Base-by-base conservation (phyloP, 2,888 invertebrate species). In the Nezara viridula region DNA sequence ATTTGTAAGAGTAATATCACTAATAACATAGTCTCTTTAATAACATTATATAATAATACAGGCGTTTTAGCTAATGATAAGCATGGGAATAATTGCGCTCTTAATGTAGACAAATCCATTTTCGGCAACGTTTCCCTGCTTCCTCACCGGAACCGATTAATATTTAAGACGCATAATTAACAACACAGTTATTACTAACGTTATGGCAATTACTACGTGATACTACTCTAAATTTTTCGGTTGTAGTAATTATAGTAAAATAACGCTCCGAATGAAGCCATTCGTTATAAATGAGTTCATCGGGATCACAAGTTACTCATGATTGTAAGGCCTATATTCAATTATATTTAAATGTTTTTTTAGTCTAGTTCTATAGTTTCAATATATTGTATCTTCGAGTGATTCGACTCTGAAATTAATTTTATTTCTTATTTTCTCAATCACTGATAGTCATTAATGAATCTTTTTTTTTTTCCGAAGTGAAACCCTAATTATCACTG, bases 1-100 rank as follows among this genome's bases (percentile, higher is more conserved):
- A 21, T 19, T 73, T 6, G 19, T 73, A 32, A 73, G 5, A 5
- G 3, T 60, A 73, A 73, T 37, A 73, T 19, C 66, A 73, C 32
- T 73, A 73, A 73, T 37, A 73, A 37, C 19, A 73, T 37, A 37
- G 37, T 37, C 7, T 2, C 21, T 37, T 73, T 19, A 37, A 73
- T 73, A 73, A 73, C 27, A 6, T 1, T 73, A 19, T 19, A 37
- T 21, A 10, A 73, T 73, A 32, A 66, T 16, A 73, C 10, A 5
- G 66, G 32, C 32, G 12, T 73, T n/a, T 73, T 37, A 73, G 66
- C 66, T 37, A 21, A 73, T 73, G 66, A 73, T 73, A 73, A 73
- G 4, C 66, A 21, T 37, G 32, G 19, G 66, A 73, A 73, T 19
- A 73, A 73, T 73, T 73, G 27, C 3, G 14, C 27, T 60, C 60